phyloP scores from a whole-genome alignment of 2,797 vertebrate species.

The Silurus lanzhouensis region DNA sequence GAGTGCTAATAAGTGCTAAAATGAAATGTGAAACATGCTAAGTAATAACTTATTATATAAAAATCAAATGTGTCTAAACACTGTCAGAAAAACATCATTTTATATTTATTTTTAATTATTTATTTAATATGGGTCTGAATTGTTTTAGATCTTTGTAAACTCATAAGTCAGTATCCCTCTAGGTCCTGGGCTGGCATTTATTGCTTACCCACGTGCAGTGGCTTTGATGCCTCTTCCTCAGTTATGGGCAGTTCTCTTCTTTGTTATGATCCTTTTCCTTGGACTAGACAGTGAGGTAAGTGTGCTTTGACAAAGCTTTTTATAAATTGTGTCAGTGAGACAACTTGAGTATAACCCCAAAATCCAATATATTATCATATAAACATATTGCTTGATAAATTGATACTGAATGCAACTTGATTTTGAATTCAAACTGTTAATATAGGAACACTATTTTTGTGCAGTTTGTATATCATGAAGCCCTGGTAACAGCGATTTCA shows the following conservation, averaged over 20 bases:
- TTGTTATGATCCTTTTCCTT: conserved; percentile 91
- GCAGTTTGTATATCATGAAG: conserved; percentile 90
- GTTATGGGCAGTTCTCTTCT: conserved; percentile 93
- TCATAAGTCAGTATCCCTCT: conserved; percentile 30
- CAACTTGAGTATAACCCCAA: background rate
- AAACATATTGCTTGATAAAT: background rate
- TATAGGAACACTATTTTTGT: background rate
- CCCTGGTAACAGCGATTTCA: conserved; percentile 86
- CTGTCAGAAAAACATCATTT: background rate
- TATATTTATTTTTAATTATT: background rate
- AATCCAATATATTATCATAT: background rate
- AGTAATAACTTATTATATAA: background rate
- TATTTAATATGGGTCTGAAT: background rate
- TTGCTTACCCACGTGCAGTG: conserved; percentile 91
- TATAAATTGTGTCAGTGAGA: background rate
- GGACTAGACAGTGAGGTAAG: conserved; percentile 92
- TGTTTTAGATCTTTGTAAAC: background rate
- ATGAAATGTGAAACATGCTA: background rate
- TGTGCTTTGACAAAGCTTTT: background rate
- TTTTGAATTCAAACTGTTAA: background rate
- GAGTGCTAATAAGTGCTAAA: background rate
- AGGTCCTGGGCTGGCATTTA: conserved; percentile 96
- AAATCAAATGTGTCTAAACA: background rate
- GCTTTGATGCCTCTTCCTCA: conserved; percentile 91
- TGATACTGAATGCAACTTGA: background rate